A percentile compares a stretch with the other conserved stretches of the same genome.
phyloP scores from a whole-genome alignment of 2,888 invertebrate genomes.

The Pelosia muscerda region DNA sequence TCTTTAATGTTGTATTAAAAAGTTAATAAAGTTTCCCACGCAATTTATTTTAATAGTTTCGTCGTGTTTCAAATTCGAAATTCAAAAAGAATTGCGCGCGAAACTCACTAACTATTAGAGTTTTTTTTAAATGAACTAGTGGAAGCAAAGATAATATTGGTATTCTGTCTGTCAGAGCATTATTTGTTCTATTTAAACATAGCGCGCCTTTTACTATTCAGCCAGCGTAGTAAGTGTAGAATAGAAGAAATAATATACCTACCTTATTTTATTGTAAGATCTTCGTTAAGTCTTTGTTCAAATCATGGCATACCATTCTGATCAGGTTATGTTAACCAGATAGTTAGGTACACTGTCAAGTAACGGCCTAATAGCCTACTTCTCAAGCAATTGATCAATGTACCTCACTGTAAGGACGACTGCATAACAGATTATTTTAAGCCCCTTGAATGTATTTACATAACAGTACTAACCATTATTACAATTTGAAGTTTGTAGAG shows the following conservation, averaged over 20 bases:
- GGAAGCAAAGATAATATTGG: too few species aligned
- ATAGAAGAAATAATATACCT: too few species aligned
- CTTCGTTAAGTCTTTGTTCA: neutral
- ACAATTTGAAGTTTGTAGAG: neutral
- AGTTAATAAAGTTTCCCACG: neutral
- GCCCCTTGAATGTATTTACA: neutral
- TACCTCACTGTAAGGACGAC: conserved; percentile 17
- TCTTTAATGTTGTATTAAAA: neutral
- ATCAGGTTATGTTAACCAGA: conserved; percentile 21
- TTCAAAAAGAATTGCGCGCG: too few species aligned
- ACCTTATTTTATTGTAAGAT: neutral
- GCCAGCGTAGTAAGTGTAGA: too few species aligned
- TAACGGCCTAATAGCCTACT: conserved; percentile 15
- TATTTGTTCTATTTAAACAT: too few species aligned
- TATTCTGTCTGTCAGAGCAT: too few species aligned
- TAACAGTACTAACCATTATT: neutral
- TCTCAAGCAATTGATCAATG: conserved; percentile 16
- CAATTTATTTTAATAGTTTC: too few species aligned
- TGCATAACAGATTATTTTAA: conserved; percentile 21
- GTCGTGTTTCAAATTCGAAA: too few species aligned
- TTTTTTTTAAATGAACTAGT: too few species aligned
- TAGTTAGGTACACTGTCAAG: conserved; percentile 1
- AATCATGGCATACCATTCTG: neutral
- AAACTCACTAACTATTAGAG: too few species aligned
- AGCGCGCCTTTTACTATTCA: too few species aligned